Percentiles rank a stretch among this genome's conserved stretches.
Conservation (phyloP, 2,888 invertebrate genomes). For the Leptinotarsa haldemani region DNA sequence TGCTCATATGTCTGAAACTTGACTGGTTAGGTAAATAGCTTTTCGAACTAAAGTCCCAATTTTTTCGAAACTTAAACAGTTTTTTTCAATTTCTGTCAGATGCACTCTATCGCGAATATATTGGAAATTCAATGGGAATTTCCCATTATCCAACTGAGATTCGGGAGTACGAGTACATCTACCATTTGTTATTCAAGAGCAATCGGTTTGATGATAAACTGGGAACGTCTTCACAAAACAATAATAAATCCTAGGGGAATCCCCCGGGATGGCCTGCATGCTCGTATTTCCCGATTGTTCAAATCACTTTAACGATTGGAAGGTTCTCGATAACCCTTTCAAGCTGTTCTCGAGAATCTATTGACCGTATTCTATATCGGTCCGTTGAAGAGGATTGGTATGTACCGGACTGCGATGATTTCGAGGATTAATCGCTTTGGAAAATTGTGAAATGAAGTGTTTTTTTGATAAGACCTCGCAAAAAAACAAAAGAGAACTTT, state of each 20-base stretch:
- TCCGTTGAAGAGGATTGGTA: slow-evolving; percentile 23
- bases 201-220: slow-evolving; percentile 14
- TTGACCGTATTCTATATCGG: slow-evolving; percentile 30
- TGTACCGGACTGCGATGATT: background rate
- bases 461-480: no score
- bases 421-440: no score
- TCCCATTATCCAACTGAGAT: slow-evolving; percentile 16
- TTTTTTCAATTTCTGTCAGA: background rate
- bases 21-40: no score
- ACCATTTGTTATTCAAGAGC: background rate
- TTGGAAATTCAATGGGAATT: background rate
- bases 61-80: background rate
- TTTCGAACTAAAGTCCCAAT: no score
- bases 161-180: background rate
- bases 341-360: slow-evolving; percentile 34
- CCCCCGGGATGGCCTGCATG: background rate
- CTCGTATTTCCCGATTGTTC: slow-evolving; percentile 17
- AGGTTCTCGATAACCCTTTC: slow-evolving; percentile 37
- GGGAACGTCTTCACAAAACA: slow-evolving; percentile 11
- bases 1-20: no score
- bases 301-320: slow-evolving; percentile 33
- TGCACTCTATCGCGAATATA: slow-evolving; percentile 6
- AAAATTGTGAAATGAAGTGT: no score
- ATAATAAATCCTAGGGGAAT: slow-evolving; percentile 18
- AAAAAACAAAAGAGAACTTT: no score